These are phyloP conservation scores for Dryobota labecula DNA, from an alignment of 2,888 invertebrate species.

Conservation along the genomic window DNA sequence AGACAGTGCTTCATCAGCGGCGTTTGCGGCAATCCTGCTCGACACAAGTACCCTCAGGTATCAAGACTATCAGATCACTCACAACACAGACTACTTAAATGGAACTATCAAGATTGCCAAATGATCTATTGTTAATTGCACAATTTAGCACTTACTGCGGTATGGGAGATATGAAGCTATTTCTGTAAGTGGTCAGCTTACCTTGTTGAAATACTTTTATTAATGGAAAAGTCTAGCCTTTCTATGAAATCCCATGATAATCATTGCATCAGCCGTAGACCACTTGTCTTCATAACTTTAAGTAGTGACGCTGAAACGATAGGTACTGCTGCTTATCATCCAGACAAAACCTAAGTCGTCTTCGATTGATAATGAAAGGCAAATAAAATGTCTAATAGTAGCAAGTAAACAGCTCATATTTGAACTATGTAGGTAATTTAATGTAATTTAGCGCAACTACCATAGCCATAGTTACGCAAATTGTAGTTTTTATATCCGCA, in stretches of 20 bases:
- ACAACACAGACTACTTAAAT: conserved; percentile 51
- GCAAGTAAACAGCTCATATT: conserved; percentile 1
- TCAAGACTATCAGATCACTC: conserved; percentile 34
- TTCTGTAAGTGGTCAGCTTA: conserved; percentile 32
- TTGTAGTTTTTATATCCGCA: conserved; percentile 51
- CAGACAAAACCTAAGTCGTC: conserved; percentile 1
- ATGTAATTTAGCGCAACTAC: conserved; percentile 41
- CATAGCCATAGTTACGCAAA: conserved; percentile 51
- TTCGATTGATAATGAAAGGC: neutral
- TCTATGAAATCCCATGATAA: conserved; percentile 10
- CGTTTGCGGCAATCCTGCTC: conserved; percentile 10
- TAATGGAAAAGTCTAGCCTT: conserved; percentile 32
- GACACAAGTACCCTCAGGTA: conserved; percentile 43
- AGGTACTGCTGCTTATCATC: conserved; percentile 4
- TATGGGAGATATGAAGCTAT: conserved; percentile 29
- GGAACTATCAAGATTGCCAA: conserved; percentile 44
- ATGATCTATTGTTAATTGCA: conserved; percentile 49
- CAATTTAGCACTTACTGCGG: conserved; percentile 35
- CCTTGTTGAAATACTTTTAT: conserved; percentile 30
- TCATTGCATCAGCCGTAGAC: conserved; percentile 12
- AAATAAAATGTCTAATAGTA: conserved; percentile 5
- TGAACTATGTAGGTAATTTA: conserved; percentile 12
- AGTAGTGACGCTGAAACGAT: neutral
- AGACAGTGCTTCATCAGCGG: conserved; percentile 26
- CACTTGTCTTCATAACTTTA: neutral